These are phyloP conservation scores for Chaenodraco wilsoni DNA, from an alignment of 2,797 vertebrate genomes.

Conservation along the genomic window DNA sequence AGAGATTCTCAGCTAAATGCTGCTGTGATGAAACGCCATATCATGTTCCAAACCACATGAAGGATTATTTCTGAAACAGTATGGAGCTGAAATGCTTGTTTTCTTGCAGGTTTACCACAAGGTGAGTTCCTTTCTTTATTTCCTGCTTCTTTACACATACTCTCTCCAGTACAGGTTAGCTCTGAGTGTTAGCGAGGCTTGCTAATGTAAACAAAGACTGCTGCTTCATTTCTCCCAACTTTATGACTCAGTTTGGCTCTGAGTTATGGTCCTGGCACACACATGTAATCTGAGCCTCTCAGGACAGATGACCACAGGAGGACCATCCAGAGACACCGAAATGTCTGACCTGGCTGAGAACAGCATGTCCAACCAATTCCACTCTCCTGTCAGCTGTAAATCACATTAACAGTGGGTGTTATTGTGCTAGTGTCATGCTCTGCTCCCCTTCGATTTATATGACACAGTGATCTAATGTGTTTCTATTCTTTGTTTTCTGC, in stretches of 20 bases:
- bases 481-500: conserved; percentile 1
- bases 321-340: background rate
- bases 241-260: background rate
- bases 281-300: conserved; percentile 4
- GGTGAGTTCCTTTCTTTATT: too few species aligned
- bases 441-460: background rate
- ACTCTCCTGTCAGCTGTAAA: conserved; percentile 8
- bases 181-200: too few species aligned
- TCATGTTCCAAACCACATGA: too few species aligned
- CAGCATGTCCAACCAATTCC: conserved; percentile 10
- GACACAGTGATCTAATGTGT: background rate
- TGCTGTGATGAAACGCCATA: too few species aligned
- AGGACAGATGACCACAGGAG: conserved; percentile 5
- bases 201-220: too few species aligned
- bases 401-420: background rate
- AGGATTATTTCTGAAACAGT: too few species aligned
- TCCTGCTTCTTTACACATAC: too few species aligned
- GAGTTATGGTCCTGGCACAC: background rate
- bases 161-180: too few species aligned
- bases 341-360: conserved; percentile 26
- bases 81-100: too few species aligned
- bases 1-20: too few species aligned
- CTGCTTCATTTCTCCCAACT: background rate
- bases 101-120: too few species aligned
- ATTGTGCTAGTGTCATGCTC: background rate